Evolutionary conservation across 2,797 vertebrate species (phyloP).

Genomic region (Parambassis ranga): DNA sequence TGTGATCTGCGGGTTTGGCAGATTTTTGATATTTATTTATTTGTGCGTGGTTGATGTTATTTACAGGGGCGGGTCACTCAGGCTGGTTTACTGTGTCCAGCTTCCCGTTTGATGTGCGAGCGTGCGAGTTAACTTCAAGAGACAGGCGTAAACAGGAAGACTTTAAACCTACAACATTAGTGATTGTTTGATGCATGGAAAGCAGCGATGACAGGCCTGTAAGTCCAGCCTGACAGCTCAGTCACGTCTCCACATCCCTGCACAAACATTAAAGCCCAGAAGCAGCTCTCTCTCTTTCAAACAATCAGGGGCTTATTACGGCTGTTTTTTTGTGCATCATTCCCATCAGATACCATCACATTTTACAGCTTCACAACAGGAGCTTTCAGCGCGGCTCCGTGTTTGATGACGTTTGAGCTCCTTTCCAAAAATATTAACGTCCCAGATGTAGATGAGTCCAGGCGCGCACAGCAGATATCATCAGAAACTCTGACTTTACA

Average conservation of each 20-base stretch:
- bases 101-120: constrained; percentile 41
- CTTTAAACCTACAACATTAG: constrained; percentile 54
- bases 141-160: constrained; percentile 52
- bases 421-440: background rate
- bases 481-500: background rate
- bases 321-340: constrained; percentile 16
- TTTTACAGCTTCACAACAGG: constrained; percentile 9
- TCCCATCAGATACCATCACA: constrained; percentile 15
- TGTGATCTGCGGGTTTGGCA: constrained; percentile 40
- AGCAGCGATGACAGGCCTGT: constrained; percentile 50
- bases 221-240: constrained; percentile 39
- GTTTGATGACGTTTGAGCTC: background rate
- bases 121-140: constrained; percentile 43
- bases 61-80: constrained; percentile 45
- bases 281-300: constrained; percentile 10
- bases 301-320: constrained; percentile 13
- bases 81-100: constrained; percentile 42
- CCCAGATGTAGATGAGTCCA: background rate
- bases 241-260: constrained; percentile 36
- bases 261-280: constrained; percentile 40
- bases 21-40: background rate
- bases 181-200: constrained; percentile 57
- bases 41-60: constrained; percentile 62
- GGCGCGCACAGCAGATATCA: background rate
- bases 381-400: background rate